Base-by-base conservation (phyloP, 2,797 vertebrate genomes). In the Crenuchus spilurus region DNA sequence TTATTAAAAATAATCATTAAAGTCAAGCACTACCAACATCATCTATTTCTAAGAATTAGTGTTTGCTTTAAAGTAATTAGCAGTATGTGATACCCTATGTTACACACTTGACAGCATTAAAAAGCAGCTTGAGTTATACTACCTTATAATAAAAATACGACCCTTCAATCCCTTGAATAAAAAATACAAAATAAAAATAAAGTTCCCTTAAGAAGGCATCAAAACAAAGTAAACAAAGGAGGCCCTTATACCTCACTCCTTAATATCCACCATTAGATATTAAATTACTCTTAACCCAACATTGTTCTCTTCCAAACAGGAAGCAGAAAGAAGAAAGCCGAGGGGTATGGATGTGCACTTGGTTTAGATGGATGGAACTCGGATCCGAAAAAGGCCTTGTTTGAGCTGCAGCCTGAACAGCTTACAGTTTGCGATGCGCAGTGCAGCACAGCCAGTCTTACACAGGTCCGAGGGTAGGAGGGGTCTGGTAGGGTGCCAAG, bases 361-460 rank as follows among this genome's bases (percentile, higher is more conserved):
- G n/a, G n/a, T 80, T 0, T 91, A 91, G 1, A 91, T 91, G 13
- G 94, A 91, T 41, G 91, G 91, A 0, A 97, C 87, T 0, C 95
- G 84, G 80, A 98, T 95, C 13, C 93, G 92, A 88, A 99, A 99
- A 60, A 98, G 78, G 10, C 97, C 98, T 84, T 99, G 98, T 39
- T 92, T 93, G 41, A 98, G 91, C 88, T 99, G 97, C 62, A 99
- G 94, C 6, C 95, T 94, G 82, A 99, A 99, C 62, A 99, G 96
- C 41, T 95, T 95, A 85, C 98, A 99, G 91, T 99, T 99, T 58
- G 98, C 96, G 4, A 99, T 95, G 5, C 97, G 95, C 75, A 99
- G 83, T 11, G 95, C 91, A 0, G 96, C 92, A 0, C 97, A 99
- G 67, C 92, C 90, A 0, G 97, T 98, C 46, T 96, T 95, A 30